Evolutionary conservation across 2,797 vertebrate genomes (phyloP), one percentile per base, ranked within the genome.

Genomic region (Tauraco hartlaubi): DNA sequence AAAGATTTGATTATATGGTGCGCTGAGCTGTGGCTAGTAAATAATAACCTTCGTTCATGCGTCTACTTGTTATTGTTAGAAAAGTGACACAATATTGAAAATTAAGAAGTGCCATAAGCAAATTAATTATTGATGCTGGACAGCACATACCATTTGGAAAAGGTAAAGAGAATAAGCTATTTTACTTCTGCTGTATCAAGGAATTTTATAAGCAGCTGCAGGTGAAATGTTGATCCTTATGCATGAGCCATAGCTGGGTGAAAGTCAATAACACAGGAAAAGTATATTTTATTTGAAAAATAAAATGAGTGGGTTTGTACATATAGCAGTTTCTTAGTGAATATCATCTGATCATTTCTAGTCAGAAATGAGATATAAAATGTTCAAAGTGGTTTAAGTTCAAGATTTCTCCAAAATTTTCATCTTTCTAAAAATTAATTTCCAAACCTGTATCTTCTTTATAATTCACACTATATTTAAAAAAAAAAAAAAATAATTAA

Each of bases 1-100:
- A 98, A 97, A 92, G 90, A 97, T 98, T 97, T 98, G 97, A 98
- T 98, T 98, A 98, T 91, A 95, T 92, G 92, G 96, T 88, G 81
- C 88, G 88, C 49, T 97, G 97, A 97, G 92, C 95, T 97, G 92
- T 88, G 85, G 80, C 88, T 93, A 73, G 95, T 96, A 97, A 98
- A 97, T 96, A 98, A 97, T 87, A 97, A 89, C 92, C 84, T 92
- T 95, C 58, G 29, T 83, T 97, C 93, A 69, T 96, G 88, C 69
- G 95, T 91, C 67, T 88, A 61, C 87, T 97, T 96, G 83, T 94
- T 92, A 82, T 92, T 96, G 72, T 96, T 95, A 77, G 73, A 86
- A 96, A 97, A 96, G 77, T 94, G 69, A 63, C 68, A 94, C 85
- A 94, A 87, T 94, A 74, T 81, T 85, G 88, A 97, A 89, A 98